These are phyloP conservation scores for Setipinna tenuifilis DNA, from an alignment of 2,797 vertebrate genomes.

Conservation along the genomic window DNA sequence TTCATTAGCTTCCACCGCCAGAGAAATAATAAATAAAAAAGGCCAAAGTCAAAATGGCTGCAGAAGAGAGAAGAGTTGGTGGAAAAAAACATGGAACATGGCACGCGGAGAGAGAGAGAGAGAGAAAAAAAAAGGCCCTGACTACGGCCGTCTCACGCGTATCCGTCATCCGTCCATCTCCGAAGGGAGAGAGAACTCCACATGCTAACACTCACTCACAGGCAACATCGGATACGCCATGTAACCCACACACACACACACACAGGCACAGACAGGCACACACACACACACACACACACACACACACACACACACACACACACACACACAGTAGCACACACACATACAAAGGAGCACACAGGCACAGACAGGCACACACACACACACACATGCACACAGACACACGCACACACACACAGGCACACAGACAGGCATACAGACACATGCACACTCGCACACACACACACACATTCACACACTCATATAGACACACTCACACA, in stretches of 20 bases:
- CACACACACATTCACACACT: not conserved
- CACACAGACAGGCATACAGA: not conserved
- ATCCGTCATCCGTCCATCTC: not conserved
- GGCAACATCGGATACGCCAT: not conserved
- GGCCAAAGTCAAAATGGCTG: constrained; percentile 62
- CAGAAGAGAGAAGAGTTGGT: constrained; percentile 53
- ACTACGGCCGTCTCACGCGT: not conserved
- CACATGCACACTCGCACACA: not conserved
- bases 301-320: not conserved
- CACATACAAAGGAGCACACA: not conserved
- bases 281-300: not conserved
- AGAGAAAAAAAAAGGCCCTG: constrained; percentile 16
- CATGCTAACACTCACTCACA: not conserved
- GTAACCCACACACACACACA: not conserved
- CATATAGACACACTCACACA: not conserved
- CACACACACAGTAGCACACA: not conserved
- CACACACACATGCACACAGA: not conserved
- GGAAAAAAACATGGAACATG: not conserved
- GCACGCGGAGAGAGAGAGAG: not conserved
- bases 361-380: not conserved
- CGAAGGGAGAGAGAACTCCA: not conserved
- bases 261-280: not conserved
- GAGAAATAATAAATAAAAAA: constrained; percentile 68
- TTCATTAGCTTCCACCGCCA: constrained; percentile 66
- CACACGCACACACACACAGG: not conserved